Evolutionary conservation across 2,113 vertebrate genomes (phyloP).

Genomic region (Canis aureus): DNA sequence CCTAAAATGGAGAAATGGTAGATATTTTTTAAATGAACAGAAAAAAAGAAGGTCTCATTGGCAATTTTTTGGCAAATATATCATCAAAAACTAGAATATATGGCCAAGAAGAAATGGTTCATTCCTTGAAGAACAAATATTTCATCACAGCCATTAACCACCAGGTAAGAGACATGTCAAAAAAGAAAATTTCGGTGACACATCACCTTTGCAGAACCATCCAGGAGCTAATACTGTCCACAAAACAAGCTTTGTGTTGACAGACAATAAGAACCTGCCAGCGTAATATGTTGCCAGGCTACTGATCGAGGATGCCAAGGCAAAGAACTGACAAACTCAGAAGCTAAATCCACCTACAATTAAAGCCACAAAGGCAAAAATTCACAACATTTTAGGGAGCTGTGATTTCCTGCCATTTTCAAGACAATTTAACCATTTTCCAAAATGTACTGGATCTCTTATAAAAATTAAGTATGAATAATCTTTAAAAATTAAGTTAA

Average conservation of each 20-base stretch:
- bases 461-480: neutral
- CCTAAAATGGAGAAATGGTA: neutral
- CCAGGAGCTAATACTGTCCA: slow-evolving; percentile 31
- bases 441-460: neutral
- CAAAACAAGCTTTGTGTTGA: slow-evolving; percentile 59
- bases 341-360: neutral
- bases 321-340: neutral
- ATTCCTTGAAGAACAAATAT: slow-evolving; percentile 62
- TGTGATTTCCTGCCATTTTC: neutral
- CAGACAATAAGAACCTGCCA: neutral
- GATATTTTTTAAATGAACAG: slow-evolving; percentile 53
- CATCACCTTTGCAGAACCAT: slow-evolving; percentile 49
- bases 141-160: slow-evolving; percentile 61
- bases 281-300: neutral
- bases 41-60: slow-evolving; percentile 36
- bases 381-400: neutral
- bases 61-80: slow-evolving; percentile 37
- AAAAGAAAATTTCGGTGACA: slow-evolving; percentile 68
- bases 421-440: neutral
- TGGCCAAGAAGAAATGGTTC: slow-evolving; percentile 59
- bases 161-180: slow-evolving; percentile 65
- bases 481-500: neutral
- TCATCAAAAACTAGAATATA: slow-evolving; percentile 43
- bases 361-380: neutral
- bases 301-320: neutral